Conservation (phyloP, 2,888 invertebrate genomes). For the Pollenia amentaria region DNA sequence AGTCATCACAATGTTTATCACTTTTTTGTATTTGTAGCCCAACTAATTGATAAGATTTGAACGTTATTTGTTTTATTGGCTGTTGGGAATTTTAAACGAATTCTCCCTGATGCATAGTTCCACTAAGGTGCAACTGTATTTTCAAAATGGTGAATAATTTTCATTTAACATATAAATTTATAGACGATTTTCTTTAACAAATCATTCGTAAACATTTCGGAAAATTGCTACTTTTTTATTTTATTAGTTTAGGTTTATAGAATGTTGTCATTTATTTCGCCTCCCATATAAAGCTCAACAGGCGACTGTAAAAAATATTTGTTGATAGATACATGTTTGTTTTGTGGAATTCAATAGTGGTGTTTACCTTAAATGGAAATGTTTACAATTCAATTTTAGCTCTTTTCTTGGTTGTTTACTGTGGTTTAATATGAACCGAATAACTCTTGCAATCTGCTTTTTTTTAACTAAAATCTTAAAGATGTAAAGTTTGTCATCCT, state of each 20-base stretch:
- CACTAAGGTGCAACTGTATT: conserved; percentile 26
- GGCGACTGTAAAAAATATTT: conserved; percentile 4
- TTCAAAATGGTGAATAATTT: conserved; percentile 58
- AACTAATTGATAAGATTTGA: conserved; percentile 10
- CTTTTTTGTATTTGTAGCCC: neutral
- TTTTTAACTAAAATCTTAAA: neutral
- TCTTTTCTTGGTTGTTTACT: neutral
- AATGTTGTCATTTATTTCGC: neutral
- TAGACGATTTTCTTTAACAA: conserved; percentile 43
- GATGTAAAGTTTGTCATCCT: too few relatives aligned
- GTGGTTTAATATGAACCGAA: neutral
- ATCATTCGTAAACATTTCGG: conserved; percentile 16
- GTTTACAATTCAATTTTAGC: conserved; percentile 37
- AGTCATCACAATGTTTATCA: conserved; percentile 5
- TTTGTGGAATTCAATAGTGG: conserved; percentile 5
- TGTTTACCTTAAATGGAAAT: conserved; percentile 65
- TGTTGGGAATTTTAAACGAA: neutral
- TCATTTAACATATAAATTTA: conserved; percentile 55
- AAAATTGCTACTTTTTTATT: neutral
- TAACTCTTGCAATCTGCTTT: neutral
- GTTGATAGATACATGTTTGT: neutral
- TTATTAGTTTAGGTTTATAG: conserved; percentile 15
- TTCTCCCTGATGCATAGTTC: neutral
- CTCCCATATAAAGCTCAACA: conserved; percentile 53
- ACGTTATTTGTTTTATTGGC: neutral